phyloP scores from a whole-genome alignment of 2,113 vertebrate species.

The Sebastes schlegelii region DNA sequence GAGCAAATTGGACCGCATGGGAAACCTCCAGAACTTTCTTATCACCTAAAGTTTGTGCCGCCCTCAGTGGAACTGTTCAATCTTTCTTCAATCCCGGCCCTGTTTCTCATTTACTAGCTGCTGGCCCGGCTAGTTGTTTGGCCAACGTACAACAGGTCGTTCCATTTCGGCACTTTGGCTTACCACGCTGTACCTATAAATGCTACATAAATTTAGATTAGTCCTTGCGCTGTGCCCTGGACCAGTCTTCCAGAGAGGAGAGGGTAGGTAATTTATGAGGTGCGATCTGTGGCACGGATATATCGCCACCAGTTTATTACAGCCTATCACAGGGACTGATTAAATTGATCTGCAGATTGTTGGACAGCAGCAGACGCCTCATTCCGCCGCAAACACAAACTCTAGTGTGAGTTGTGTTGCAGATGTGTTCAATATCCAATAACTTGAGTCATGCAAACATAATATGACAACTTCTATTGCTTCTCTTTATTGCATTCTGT shows the following conservation, averaged over 20 bases:
- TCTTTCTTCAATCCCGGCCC: neutral
- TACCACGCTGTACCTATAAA: constrained; percentile 61
- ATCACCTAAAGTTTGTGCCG: constrained; percentile 13
- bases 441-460: neutral
- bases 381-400: constrained; percentile 15
- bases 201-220: constrained; percentile 77
- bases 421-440: neutral
- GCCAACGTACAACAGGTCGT: constrained; percentile 68
- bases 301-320: constrained; percentile 62
- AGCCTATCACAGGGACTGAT: constrained; percentile 66
- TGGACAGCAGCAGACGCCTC: constrained; percentile 41
- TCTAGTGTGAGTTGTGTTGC: neutral
- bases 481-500: constrained; percentile 11
- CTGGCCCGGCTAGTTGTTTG: constrained; percentile 2
- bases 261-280: constrained; percentile 73
- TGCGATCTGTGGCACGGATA: constrained; percentile 59
- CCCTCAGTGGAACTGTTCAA: neutral
- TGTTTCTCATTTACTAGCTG: constrained; percentile 29
- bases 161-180: constrained; percentile 71
- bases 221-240: constrained; percentile 47
- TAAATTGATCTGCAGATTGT: constrained; percentile 65
- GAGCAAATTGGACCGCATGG: constrained; percentile 15
- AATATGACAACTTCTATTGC: neutral
- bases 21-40: constrained; percentile 44
- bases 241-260: constrained; percentile 61